Percentiles rank a stretch among this genome's conserved stretches.
phyloP scores from a whole-genome alignment of 2,113 vertebrate genomes.

The Procavia capensis region DNA sequence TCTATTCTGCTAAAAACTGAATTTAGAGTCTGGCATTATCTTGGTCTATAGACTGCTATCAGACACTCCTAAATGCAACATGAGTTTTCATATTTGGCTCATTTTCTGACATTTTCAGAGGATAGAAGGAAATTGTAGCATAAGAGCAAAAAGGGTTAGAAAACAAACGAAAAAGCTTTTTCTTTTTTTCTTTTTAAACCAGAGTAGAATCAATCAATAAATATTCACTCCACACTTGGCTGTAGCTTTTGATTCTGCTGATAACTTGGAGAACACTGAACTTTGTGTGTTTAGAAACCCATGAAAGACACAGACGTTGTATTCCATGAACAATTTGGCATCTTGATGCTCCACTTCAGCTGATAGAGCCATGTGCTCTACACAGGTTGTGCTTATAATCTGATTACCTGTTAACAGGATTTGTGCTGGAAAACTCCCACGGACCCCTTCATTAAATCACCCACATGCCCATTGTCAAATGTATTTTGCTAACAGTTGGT shows the following conservation, averaged over 20 bases:
- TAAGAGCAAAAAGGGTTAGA: conserved; percentile 71
- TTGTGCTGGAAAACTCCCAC: conserved; percentile 42
- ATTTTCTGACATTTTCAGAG: conserved; percentile 43
- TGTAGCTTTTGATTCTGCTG: conserved; percentile 68
- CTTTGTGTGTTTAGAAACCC: conserved; percentile 82
- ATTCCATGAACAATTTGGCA: conserved; percentile 75
- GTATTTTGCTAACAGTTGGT: neutral
- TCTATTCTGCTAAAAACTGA: conserved; percentile 33
- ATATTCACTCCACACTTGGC: conserved; percentile 68
- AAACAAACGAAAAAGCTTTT: conserved; percentile 8
- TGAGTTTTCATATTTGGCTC: conserved; percentile 49
- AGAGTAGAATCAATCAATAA: conserved; percentile 74
- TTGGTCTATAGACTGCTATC: neutral
- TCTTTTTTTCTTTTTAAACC: neutral
- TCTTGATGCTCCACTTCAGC: conserved; percentile 43
- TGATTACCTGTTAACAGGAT: conserved; percentile 66
- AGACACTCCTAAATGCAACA: conserved; percentile 46
- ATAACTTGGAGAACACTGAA: conserved; percentile 76
- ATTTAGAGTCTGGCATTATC: conserved; percentile 46
- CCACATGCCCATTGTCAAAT: neutral
- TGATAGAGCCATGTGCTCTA: neutral
- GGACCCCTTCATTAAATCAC: neutral
- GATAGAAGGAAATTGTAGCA: conserved; percentile 63
- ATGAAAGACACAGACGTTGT: conserved; percentile 74
- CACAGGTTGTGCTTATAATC: conserved; percentile 53